These are phyloP conservation scores for Rhea pennata DNA, from an alignment of 2,113 vertebrate genomes.

Conservation along the genomic window DNA sequence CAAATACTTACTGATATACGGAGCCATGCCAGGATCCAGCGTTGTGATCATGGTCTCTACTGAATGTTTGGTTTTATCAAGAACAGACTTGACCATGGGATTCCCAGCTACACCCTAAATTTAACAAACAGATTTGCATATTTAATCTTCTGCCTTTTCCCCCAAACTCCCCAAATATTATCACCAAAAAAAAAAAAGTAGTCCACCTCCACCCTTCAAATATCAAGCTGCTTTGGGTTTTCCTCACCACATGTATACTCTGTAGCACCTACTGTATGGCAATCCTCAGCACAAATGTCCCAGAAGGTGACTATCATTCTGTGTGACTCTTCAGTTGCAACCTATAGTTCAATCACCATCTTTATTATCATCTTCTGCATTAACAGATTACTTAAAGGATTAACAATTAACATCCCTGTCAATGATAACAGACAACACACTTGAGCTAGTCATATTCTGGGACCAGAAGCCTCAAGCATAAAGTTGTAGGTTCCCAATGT, in stretches of 20 bases:
- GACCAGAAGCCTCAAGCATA: neutral
- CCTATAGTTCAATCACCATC: neutral
- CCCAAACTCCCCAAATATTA: neutral
- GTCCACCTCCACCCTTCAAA: neutral
- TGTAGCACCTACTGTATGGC: neutral
- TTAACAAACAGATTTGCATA: neutral
- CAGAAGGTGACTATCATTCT: neutral
- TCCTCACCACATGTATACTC: neutral
- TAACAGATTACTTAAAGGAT: neutral
- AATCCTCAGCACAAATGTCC: neutral
- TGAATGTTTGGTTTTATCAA: conserved; percentile 96
- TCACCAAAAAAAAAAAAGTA: neutral
- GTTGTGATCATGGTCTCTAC: conserved; percentile 98
- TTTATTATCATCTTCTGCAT: neutral
- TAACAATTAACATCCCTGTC: neutral
- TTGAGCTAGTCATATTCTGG: neutral
- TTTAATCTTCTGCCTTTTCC: neutral
- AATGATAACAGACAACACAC: neutral
- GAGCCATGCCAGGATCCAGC: conserved; percentile 97
- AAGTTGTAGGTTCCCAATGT: neutral
- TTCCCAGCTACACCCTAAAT: conserved; percentile 93
- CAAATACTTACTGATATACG: conserved; percentile 92
- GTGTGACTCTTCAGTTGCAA: neutral
- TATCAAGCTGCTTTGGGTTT: neutral
- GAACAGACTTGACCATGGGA: conserved; percentile 90